A percentile compares a stretch with the other conserved stretches of the same genome.
phyloP scores from a whole-genome alignment of 2,113 vertebrate species.

The Gavialis gangeticus region DNA sequence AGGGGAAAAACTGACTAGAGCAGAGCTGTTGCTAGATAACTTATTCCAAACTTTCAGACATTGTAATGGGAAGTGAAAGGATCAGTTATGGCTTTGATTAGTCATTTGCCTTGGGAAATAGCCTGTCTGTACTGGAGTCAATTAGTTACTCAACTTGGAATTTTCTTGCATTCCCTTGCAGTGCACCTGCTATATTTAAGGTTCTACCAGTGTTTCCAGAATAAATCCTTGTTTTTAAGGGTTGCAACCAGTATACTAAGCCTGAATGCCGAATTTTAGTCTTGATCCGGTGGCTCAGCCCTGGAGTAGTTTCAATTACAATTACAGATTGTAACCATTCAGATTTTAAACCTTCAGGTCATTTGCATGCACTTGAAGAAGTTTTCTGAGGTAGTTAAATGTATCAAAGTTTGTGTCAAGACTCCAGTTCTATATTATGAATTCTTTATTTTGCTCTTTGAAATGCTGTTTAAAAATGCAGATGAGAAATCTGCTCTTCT shows the following conservation, averaged over 20 bases:
- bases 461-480: background rate
- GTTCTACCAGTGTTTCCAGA: background rate
- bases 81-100: background rate
- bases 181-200: slow-evolving; percentile 69
- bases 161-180: background rate
- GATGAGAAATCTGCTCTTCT: background rate
- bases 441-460: background rate
- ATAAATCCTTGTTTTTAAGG: background rate
- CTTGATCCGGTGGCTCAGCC: background rate
- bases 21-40: background rate
- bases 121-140: background rate
- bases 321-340: background rate
- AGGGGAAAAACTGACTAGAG: background rate
- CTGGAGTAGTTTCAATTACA: background rate
- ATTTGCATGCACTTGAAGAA: background rate
- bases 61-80: background rate
- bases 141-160: slow-evolving; percentile 7
- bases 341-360: background rate
- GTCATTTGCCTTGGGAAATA: slow-evolving; percentile 12
- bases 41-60: slow-evolving; percentile 19
- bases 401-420: background rate
- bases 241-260: background rate
- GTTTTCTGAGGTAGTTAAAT: background rate
- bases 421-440: background rate
- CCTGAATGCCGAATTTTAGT: slow-evolving; percentile 15